phyloP scores from a whole-genome alignment of 1,140 invertebrate genomes.

The silkworm (Bombyx mori) region ASM3026992v2 NC_085107.1:13577501-13578000 shows the following conservation, averaged over 20 bases:
- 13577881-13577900: slow-evolving; percentile 61
- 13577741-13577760: slow-evolving; percentile 1
- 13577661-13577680: too few species aligned
- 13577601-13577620: slow-evolving; percentile 26
- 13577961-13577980: slow-evolving; percentile 1
- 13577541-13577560: slow-evolving; percentile 56
- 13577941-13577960: slow-evolving; percentile 34
- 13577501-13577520: slow-evolving; percentile 4
- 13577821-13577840: slow-evolving; percentile 41
- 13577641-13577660: too few species aligned
- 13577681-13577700: background rate
- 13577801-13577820: slow-evolving; percentile 16
- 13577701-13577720: slow-evolving; percentile 2
- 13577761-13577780: background rate
- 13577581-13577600: slow-evolving; percentile 62
- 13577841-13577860: slow-evolving; percentile 58
- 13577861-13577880: slow-evolving; percentile 53
- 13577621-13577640: too few species aligned
- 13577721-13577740: background rate
- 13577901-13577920: slow-evolving; percentile 56
- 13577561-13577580: slow-evolving; percentile 60
- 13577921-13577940: slow-evolving; percentile 67
- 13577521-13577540: slow-evolving; percentile 9
- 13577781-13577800: slow-evolving; percentile 36
- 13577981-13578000: too few species aligned